These are phyloP conservation scores for Mustela lutreola DNA, from an alignment of 2,113 vertebrate species.

Conservation along the genomic window DNA sequence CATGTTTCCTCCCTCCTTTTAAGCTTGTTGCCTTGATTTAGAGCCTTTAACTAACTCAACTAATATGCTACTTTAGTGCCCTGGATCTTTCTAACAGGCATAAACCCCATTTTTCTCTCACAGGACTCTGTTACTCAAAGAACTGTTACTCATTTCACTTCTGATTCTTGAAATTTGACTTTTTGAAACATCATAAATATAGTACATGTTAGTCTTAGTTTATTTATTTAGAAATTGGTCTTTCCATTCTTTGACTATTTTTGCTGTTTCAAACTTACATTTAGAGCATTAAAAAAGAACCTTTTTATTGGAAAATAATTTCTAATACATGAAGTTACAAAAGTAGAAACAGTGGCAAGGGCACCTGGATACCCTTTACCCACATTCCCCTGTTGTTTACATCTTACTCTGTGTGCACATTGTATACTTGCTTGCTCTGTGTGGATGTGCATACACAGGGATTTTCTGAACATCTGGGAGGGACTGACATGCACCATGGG, in stretches of 20 bases:
- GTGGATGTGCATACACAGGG: not conserved
- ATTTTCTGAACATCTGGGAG: not conserved
- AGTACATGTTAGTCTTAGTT: slow-evolving; percentile 15
- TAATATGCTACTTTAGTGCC: not conserved
- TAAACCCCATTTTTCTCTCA: not conserved
- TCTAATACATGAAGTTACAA: not conserved
- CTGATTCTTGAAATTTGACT: not conserved
- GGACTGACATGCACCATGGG: not conserved
- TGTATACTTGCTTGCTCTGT: not conserved
- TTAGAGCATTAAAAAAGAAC: not conserved
- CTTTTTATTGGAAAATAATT: not conserved
- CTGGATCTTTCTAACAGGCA: not conserved
- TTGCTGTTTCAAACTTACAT: slow-evolving; percentile 33
- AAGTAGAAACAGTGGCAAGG: not conserved
- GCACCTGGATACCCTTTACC: not conserved
- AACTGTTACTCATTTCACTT: not conserved
- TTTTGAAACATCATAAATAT: not conserved
- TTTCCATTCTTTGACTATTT: not conserved
- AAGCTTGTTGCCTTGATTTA: not conserved
- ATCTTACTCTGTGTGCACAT: not conserved
- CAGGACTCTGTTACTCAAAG: not conserved
- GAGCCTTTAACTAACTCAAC: not conserved
- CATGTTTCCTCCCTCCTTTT: not conserved
- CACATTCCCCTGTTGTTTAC: not conserved
- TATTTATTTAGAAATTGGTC: not conserved